A percentile compares a stretch with the other conserved stretches of the same genome.
These are phyloP conservation scores for Etia nguti DNA, from an alignment of 2,113 vertebrate species.

Conservation along the genomic window DNA sequence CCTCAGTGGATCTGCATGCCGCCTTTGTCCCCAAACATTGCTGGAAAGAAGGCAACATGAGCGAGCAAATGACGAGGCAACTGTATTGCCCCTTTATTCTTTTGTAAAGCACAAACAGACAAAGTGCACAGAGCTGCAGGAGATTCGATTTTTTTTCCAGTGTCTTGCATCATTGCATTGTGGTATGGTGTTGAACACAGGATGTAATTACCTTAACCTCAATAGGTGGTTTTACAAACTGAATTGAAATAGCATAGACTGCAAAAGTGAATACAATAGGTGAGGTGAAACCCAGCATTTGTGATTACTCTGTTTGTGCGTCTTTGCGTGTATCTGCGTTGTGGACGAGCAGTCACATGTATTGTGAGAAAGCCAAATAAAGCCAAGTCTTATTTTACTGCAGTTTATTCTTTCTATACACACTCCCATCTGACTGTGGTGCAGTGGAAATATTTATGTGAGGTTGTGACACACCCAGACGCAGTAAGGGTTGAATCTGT, in stretches of 20 bases:
- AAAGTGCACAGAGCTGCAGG: background rate
- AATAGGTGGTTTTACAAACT: constrained; percentile 37
- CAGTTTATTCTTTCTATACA: background rate
- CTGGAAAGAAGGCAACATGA: constrained; percentile 21
- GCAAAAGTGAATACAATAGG: constrained; percentile 19
- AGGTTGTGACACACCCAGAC: constrained; percentile 22
- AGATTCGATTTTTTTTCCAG: background rate
- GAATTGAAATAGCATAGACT: constrained; percentile 44
- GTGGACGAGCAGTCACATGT: background rate
- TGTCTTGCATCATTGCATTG: constrained; percentile 21
- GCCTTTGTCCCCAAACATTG: background rate
- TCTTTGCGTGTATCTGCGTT: background rate
- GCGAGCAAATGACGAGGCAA: constrained; percentile 10
- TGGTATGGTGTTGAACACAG: constrained; percentile 37
- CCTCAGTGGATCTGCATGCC: background rate
- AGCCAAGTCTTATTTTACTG: background rate
- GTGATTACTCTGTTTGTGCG: background rate
- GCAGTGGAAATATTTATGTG: constrained; percentile 39
- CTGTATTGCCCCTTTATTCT: constrained; percentile 14
- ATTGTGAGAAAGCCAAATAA: background rate
- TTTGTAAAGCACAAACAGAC: constrained; percentile 20
- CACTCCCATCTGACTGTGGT: constrained; percentile 5
- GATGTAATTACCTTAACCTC: constrained; percentile 57
- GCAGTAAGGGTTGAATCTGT: constrained; percentile 29
- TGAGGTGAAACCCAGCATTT: background rate